Evolutionary conservation across 2,113 vertebrate species (phyloP).

Genomic region (Prinia subflava): DNA sequence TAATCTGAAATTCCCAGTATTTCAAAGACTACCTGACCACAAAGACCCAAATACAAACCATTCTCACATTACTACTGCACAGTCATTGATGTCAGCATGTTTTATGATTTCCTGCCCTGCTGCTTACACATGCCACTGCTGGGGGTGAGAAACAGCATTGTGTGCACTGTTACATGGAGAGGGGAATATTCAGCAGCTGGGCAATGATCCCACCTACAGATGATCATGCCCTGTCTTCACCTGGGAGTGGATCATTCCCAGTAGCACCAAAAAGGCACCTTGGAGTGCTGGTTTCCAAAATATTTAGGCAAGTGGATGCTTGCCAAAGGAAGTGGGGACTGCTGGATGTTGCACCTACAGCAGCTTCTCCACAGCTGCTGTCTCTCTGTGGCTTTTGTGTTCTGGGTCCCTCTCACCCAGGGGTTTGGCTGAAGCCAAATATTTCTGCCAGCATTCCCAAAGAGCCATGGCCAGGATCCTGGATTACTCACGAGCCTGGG

Average conservation of each 20-base stretch:
- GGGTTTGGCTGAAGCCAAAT: background rate
- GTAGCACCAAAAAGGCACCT: background rate
- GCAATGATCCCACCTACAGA: background rate
- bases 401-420: background rate
- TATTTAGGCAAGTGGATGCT: background rate
- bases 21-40: background rate
- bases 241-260: background rate
- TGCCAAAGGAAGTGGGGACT: background rate
- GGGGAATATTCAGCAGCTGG: background rate
- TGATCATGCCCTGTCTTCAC: background rate
- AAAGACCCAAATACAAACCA: background rate
- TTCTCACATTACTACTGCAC: background rate
- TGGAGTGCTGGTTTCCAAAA: background rate
- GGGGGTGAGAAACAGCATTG: background rate
- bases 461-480: background rate
- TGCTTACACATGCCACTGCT: background rate
- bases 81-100: background rate
- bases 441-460: background rate
- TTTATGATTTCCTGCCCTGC: background rate
- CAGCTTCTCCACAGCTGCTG: background rate
- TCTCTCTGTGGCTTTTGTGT: background rate
- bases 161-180: background rate
- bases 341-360: background rate
- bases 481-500: background rate
- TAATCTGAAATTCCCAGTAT: background rate